Evolutionary conservation across 2,113 vertebrate species (phyloP), one percentile per base, ranked within the genome.

Genomic region (Dasypus novemcinctus): DNA sequence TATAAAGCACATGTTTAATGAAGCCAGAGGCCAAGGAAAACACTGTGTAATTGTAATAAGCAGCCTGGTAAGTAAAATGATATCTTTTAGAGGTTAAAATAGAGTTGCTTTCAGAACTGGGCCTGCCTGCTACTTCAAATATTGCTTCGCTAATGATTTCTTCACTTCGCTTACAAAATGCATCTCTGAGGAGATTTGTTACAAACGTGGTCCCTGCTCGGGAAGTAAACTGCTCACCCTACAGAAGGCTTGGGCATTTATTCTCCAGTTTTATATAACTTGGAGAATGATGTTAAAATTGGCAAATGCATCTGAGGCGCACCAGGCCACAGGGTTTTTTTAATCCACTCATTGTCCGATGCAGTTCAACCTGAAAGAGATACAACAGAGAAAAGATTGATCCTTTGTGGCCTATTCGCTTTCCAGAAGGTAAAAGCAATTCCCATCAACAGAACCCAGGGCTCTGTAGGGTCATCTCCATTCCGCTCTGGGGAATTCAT

Each of bases 21-120:
- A 97, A 98, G 98, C 98, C 97, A 91, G 96, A 97, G 97, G 98
- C 98, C 98, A 98, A 98, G 98, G 89, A 98, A 98, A 98, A 98
- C 98, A 98, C 96, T 96, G 98, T 96, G 97, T 98, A 98, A 98
- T 98, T 98, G 98, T 98, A 98, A 98, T 97, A 96, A 98, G 98
- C 98, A 98, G 98, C 89, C 98, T 85, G 92, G 98, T 97, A 93
- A 98, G 98, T 98, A 98, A 98, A 98, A 98, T 92, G 98, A 98
- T 98, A 97, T 98, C 98, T 98, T 98, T 98, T 98, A 98, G 97
- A 98, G 98, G 97, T 97, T 98, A 98, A 98, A 98, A 98, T 98
- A 97, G 52, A 95, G 98, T 96, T 94, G 64, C 94, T 96, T 95
- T 97, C 97, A 82, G 97, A 98, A 75, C 95, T 87, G 97, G 95